Evolutionary conservation across 1,140 invertebrate species (phyloP).

Genomic region (Drosophila chauvacae): DNA sequence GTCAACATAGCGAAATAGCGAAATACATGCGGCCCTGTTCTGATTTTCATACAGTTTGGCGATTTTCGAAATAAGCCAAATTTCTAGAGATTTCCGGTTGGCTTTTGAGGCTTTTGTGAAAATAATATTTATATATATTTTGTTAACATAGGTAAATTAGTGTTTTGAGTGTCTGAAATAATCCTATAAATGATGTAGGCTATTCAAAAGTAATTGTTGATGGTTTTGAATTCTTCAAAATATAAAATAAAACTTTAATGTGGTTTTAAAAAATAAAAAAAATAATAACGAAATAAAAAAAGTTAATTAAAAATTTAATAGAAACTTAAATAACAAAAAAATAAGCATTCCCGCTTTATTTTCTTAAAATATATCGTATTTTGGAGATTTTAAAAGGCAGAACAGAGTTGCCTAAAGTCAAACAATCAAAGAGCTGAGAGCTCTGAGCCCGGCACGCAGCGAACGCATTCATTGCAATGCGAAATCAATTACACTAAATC

Average conservation of each 20-base stretch:
- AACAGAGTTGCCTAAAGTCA: conserved; percentile 42
- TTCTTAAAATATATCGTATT: neutral
- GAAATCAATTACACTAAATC: conserved; percentile 79
- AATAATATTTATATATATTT: neutral
- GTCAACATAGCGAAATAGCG: neutral
- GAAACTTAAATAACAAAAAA: no score
- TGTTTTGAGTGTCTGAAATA: neutral
- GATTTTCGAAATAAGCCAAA: neutral
- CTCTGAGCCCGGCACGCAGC: conserved; percentile 66
- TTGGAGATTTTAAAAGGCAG: conserved; percentile 26
- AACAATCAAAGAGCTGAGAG: conserved; percentile 42
- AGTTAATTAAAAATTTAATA: no score
- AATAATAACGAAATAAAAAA: no score
- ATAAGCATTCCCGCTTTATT: no score
- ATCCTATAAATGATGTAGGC: neutral
- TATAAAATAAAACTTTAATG: no score
- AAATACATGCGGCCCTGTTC: conserved; percentile 4
- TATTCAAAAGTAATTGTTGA: neutral
- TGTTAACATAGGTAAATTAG: neutral
- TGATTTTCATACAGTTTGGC: neutral
- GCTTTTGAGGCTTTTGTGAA: neutral
- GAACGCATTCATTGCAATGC: conserved; percentile 80
- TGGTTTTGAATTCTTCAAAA: no score
- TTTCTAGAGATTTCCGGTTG: neutral
- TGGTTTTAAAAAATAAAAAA: no score